Evolutionary conservation across 2,888 invertebrate species (phyloP).

Genomic region (Hydropsyche betteni): DNA sequence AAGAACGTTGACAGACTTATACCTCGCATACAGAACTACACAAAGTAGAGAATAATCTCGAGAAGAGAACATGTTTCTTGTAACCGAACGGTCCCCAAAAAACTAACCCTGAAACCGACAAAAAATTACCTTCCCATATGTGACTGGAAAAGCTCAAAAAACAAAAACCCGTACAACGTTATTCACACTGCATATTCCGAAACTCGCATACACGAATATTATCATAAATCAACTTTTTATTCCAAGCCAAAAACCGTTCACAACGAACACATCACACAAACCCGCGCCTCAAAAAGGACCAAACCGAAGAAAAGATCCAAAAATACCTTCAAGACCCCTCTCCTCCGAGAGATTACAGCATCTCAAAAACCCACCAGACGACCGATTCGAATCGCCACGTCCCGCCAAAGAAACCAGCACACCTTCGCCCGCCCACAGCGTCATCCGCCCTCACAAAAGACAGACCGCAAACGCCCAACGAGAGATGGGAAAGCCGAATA

Average conservation of each 20-base stretch:
- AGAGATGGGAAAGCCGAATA: not conserved
- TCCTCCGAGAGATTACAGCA: too few relatives aligned
- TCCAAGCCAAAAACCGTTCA: too few relatives aligned
- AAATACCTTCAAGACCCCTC: too few relatives aligned
- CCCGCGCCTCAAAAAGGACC: too few relatives aligned
- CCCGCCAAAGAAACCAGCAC: too few relatives aligned
- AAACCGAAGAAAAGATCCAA: too few relatives aligned
- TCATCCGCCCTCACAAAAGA: conserved; percentile 3
- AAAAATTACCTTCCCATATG: not conserved
- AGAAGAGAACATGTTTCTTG: conserved; percentile 13
- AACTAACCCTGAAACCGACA: conserved; percentile 13
- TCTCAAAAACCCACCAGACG: too few relatives aligned
- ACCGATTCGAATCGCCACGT: too few relatives aligned
- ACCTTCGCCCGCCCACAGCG: not conserved
- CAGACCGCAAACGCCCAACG: not conserved
- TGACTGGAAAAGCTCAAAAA: not conserved
- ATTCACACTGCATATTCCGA: not conserved
- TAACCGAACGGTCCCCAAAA: conserved; percentile 6
- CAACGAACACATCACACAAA: too few relatives aligned
- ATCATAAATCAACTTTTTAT: too few relatives aligned
- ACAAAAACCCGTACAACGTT: not conserved
- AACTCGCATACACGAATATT: not conserved
- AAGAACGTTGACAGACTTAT: conserved; percentile 1
- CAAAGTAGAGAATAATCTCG: conserved; percentile 15
- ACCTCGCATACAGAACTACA: conserved; percentile 1